Evolutionary conservation across 2,888 invertebrate genomes (phyloP).

Genomic region (Amblyjoppa proteus): DNA sequence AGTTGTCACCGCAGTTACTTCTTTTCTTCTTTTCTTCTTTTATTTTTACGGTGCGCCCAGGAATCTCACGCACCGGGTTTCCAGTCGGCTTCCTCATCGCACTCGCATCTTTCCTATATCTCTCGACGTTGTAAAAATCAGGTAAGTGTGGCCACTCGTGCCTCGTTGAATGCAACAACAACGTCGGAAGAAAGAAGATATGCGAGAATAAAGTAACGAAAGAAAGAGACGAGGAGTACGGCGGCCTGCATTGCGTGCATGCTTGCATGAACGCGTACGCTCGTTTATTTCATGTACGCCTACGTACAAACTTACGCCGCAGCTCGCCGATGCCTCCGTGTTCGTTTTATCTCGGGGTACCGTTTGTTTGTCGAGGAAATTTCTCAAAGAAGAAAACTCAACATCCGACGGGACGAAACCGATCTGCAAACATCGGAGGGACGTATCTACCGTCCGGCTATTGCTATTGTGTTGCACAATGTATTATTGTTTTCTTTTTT

Average conservation of each 20-base stretch:
- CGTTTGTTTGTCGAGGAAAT: slow-evolving; percentile 60
- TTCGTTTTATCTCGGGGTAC: slow-evolving; percentile 57
- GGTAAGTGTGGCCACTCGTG: slow-evolving; percentile 49
- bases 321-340: slow-evolving; percentile 49
- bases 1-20: slow-evolving; percentile 61
- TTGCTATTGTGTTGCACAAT: neutral
- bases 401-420: slow-evolving; percentile 57
- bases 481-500: neutral
- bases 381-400: slow-evolving; percentile 35
- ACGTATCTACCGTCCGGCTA: neutral
- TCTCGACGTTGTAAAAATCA: slow-evolving; percentile 20
- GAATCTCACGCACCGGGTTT: slow-evolving; percentile 35
- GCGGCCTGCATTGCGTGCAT: slow-evolving; percentile 69
- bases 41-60: slow-evolving; percentile 52
- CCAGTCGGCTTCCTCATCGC: slow-evolving; percentile 17
- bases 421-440: slow-evolving; percentile 4
- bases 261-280: slow-evolving; percentile 72
- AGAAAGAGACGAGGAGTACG: slow-evolving; percentile 42
- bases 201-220: slow-evolving; percentile 12
- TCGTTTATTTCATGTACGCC: slow-evolving; percentile 70
- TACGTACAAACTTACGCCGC: slow-evolving; percentile 55
- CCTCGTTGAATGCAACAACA: slow-evolving; percentile 53
- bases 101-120: slow-evolving; percentile 28
- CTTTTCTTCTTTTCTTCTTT: slow-evolving; percentile 53
- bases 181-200: slow-evolving; percentile 38